These are phyloP conservation scores for Tenualosa ilisha DNA, from an alignment of 2,797 vertebrate genomes.

Conservation along the genomic window DNA sequence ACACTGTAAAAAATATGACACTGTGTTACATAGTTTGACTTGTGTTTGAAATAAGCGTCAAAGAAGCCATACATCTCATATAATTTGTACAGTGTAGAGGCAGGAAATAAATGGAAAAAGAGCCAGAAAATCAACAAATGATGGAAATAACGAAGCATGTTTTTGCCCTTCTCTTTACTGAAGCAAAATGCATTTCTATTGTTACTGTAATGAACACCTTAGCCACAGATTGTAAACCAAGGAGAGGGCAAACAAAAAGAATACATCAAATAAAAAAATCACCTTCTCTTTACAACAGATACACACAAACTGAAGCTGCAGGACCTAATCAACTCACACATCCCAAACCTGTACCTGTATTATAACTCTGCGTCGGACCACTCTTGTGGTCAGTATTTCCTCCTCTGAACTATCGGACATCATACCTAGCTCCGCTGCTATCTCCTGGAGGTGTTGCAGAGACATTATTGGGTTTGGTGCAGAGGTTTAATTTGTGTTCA, in stretches of 20 bases:
- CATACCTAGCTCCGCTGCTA: conserved; percentile 88
- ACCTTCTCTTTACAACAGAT: background rate
- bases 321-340: conserved; percentile 50
- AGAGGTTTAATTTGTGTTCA: background rate
- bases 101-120: background rate
- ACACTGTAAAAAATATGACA: background rate
- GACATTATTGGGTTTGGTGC: conserved; percentile 53
- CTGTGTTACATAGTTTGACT: background rate
- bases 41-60: background rate
- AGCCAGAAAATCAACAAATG: background rate
- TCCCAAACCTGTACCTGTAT: conserved; percentile 86
- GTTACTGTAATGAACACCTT: background rate
- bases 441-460: conserved; percentile 85
- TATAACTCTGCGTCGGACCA: conserved; percentile 92
- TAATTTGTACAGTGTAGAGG: background rate
- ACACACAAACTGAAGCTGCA: background rate
- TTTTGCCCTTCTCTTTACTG: background rate
- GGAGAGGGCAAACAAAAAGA: background rate
- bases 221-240: background rate
- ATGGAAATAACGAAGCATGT: background rate
- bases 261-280: background rate
- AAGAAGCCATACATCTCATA: background rate
- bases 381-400: conserved; percentile 93
- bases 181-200: background rate
- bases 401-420: conserved; percentile 95